Evolutionary conservation across 2,888 invertebrate species (phyloP).

Genomic region (Gari tellinella): DNA sequence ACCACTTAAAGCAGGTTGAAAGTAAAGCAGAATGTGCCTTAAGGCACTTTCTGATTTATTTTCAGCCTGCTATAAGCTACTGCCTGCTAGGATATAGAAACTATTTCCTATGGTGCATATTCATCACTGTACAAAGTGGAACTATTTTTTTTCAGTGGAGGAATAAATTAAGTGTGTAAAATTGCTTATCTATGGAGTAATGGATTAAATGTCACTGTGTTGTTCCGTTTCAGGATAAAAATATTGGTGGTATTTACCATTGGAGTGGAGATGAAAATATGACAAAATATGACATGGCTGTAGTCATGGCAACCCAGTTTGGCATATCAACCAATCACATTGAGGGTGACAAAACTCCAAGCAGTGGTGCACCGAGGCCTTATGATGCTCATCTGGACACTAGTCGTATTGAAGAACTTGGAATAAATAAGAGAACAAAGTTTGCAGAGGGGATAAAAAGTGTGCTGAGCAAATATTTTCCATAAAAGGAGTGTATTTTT

Average conservation of each 20-base stretch:
- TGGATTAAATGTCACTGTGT: too few species aligned
- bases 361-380: constrained; percentile 82
- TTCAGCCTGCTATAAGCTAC: too few species aligned
- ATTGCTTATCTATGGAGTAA: too few species aligned
- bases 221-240: constrained; percentile 76
- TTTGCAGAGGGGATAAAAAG: constrained; percentile 82
- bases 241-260: constrained; percentile 85
- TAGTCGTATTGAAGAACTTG: constrained; percentile 80
- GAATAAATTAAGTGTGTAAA: too few species aligned
- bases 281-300: constrained; percentile 86
- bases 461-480: constrained; percentile 38
- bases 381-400: constrained; percentile 83
- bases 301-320: constrained; percentile 85
- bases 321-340: constrained; percentile 83
- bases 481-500: too few species aligned
- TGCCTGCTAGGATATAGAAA: too few species aligned
- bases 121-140: too few species aligned
- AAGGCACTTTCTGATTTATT: too few species aligned
- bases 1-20: too few species aligned
- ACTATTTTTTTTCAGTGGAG: too few species aligned
- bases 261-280: constrained; percentile 85
- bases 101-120: too few species aligned
- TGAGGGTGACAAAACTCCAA: constrained; percentile 76
- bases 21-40: too few species aligned
- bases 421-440: constrained; percentile 82